Percentiles rank a stretch among this genome's conserved stretches.
These are phyloP conservation scores for Chrysaora quinquecirrha DNA, from an alignment of 30 jellyfish, hydroid and myxozoan genomes.

Conservation along the genomic window DNA sequence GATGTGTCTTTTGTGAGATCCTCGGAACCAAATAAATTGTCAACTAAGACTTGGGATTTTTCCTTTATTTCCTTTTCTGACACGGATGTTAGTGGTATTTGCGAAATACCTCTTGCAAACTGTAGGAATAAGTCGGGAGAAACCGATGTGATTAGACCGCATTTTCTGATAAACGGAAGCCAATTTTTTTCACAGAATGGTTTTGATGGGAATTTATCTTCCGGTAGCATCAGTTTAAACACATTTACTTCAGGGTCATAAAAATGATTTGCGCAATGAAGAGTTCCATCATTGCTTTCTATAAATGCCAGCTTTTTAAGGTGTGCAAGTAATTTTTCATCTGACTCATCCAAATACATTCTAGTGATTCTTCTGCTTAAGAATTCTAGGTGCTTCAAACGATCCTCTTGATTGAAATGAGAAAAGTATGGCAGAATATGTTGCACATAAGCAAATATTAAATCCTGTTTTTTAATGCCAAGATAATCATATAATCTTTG, in stretches of 20 bases:
- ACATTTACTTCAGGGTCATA: conserved; percentile 61
- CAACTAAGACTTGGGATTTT: conserved; percentile 34
- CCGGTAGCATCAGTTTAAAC: conserved; percentile 32
- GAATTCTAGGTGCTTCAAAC: conserved; percentile 26
- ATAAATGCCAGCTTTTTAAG: conserved; percentile 26
- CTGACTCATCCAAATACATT: background rate
- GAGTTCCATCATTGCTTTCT: conserved; percentile 25
- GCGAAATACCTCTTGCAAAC: conserved; percentile 49
- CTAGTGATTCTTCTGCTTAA: too few relatives aligned
- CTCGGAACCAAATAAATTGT: background rate
- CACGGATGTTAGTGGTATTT: background rate
- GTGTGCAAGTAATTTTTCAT: background rate
- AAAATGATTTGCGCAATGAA: conserved; percentile 10
- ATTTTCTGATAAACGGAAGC: conserved; percentile 43
- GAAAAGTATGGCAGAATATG: conserved; percentile 20
- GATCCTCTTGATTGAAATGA: conserved; percentile 11
- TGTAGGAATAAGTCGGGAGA: conserved; percentile 20
- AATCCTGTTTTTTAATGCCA: background rate
- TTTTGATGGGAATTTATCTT: conserved; percentile 53
- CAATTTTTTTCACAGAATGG: conserved; percentile 25
- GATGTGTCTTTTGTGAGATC: background rate
- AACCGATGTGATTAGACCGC: conserved; percentile 46
- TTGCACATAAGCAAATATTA: conserved; percentile 5
- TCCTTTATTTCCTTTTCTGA: background rate
- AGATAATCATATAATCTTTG: conserved; percentile 2